Evolutionary conservation across 2,113 vertebrate species (phyloP).

Genomic region (Nymphicus hollandicus): DNA sequence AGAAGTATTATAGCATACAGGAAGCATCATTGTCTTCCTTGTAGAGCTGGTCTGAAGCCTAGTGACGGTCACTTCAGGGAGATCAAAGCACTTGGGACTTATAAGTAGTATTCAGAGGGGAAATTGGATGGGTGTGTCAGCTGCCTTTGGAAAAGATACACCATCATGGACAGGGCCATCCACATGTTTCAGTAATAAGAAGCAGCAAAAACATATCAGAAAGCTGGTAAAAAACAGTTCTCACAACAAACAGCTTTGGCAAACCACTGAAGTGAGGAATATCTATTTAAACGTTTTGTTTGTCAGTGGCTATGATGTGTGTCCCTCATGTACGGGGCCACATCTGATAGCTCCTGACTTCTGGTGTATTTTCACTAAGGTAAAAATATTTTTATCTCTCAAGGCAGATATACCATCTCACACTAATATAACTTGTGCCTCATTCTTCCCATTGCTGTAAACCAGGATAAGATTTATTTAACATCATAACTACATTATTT

Average conservation of each 20-base stretch:
- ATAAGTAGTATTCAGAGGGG: not conserved
- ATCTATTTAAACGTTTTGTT: not conserved
- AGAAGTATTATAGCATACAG: not conserved
- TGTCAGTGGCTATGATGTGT: not conserved
- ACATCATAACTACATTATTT: not conserved
- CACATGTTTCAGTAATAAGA: not conserved
- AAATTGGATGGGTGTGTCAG: not conserved
- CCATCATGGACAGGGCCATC: not conserved
- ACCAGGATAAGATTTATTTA: not conserved
- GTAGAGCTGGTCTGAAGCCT: not conserved
- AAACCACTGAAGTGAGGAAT: not conserved
- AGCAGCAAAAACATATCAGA: not conserved
- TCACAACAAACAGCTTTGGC: not conserved
- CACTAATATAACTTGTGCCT: not conserved
- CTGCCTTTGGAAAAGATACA: not conserved
- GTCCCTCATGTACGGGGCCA: not conserved
- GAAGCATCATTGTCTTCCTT: not conserved
- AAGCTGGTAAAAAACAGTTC: not conserved
- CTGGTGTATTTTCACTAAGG: not conserved
- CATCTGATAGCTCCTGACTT: not conserved
- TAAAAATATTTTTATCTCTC: not conserved
- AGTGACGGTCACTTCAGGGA: not conserved
- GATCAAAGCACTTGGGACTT: not conserved
- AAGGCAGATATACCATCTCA: not conserved
- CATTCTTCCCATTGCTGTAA: not conserved